Conservation (phyloP, 2,888 invertebrate genomes). For the Idaea straminata region DNA sequence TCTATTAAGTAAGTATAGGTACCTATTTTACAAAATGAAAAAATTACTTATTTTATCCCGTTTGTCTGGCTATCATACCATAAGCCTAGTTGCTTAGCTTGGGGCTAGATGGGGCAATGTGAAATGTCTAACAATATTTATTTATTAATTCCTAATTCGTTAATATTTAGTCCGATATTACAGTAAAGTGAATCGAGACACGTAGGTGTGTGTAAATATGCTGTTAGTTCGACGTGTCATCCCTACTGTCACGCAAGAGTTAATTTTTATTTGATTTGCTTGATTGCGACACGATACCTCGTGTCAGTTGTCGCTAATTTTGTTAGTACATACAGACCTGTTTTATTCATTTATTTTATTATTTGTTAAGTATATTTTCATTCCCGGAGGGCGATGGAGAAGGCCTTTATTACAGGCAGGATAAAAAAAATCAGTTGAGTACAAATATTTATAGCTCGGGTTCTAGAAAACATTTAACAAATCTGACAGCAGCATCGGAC, state of each 20-base stretch:
- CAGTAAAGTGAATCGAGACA: not conserved
- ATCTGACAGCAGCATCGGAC: not conserved
- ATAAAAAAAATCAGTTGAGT: too few species aligned
- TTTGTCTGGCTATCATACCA: too few species aligned
- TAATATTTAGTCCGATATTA: not conserved
- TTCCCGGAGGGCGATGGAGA: too few species aligned
- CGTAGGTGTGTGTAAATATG: not conserved
- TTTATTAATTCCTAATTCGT: not conserved
- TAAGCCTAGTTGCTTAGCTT: too few species aligned
- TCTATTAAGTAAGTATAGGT: too few species aligned
- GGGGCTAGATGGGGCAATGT: too few species aligned
- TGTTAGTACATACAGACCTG: not conserved
- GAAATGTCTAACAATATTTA: too few species aligned
- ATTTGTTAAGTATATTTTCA: too few species aligned
- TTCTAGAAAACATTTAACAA: not conserved
- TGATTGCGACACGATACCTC: not conserved
- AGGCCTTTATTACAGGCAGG: too few species aligned
- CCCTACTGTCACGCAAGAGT: not conserved
- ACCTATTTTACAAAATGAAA: too few species aligned
- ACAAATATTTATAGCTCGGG: not conserved
- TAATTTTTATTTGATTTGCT: conserved; percentile 1
- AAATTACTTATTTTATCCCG: too few species aligned
- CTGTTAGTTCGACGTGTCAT: not conserved
- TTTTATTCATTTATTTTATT: not conserved
- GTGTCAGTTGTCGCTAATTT: not conserved